Evolutionary conservation across 1,140 invertebrate species (phyloP).

Genomic region (Octopus bimaculoides): DNA sequence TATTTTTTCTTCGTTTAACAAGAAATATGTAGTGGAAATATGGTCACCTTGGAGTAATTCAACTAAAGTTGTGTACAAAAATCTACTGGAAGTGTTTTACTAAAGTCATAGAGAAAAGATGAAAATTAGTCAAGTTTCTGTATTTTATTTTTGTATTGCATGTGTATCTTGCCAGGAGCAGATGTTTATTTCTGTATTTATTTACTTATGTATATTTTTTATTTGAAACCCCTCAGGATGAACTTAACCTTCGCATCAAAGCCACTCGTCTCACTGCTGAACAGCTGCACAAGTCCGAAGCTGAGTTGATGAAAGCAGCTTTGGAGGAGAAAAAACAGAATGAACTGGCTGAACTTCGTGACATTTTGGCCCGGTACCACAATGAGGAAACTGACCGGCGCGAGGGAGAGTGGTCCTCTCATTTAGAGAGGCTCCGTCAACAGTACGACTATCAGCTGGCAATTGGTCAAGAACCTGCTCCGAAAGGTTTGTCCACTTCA

Average conservation of each 20-base stretch:
- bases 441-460: conserved; percentile 19
- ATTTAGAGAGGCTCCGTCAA: conserved; percentile 27
- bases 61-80: too few relatives aligned
- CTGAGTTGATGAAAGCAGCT: conserved; percentile 34
- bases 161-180: too few relatives aligned
- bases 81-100: too few relatives aligned
- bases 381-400: conserved; percentile 39
- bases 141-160: too few relatives aligned
- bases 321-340: conserved; percentile 31
- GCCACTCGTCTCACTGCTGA: conserved; percentile 42
- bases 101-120: too few relatives aligned
- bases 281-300: conserved; percentile 40
- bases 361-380: conserved; percentile 37
- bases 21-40: too few relatives aligned
- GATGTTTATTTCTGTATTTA: too few relatives aligned
- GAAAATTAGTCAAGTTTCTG: too few relatives aligned
- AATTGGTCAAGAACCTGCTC: not conserved
- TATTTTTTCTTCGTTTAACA: too few relatives aligned
- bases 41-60: too few relatives aligned
- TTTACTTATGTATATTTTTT: too few relatives aligned
- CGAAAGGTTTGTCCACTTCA: not conserved
- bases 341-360: conserved; percentile 24
- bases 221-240: conserved; percentile 29
- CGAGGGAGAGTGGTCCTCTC: conserved; percentile 25
- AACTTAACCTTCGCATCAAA: conserved; percentile 40